These are phyloP conservation scores for Arctocebus calabarensis DNA, from an alignment of 2,797 vertebrate genomes.

Conservation along the genomic window DNA sequence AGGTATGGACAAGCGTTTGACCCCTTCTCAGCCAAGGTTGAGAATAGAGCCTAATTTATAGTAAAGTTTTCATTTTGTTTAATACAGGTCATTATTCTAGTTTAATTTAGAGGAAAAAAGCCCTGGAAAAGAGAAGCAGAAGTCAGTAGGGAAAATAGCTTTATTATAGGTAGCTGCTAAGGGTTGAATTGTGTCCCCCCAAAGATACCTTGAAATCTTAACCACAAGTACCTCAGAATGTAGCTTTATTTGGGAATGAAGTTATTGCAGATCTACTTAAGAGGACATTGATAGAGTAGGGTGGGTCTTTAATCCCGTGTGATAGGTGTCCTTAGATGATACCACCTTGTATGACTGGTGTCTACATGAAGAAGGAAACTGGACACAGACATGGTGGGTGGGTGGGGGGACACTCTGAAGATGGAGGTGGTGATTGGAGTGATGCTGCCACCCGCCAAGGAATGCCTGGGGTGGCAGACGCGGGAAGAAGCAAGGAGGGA, in stretches of 20 bases:
- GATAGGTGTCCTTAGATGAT: neutral
- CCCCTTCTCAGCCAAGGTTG: neutral
- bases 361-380: neutral
- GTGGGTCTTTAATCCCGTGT: neutral
- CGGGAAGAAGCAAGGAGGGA: neutral
- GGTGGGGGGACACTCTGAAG: neutral
- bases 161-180: neutral
- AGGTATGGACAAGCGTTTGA: neutral
- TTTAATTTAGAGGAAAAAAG: constrained; percentile 36
- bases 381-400: neutral
- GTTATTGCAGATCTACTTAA: neutral
- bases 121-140: neutral
- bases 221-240: neutral
- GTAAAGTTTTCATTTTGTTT: constrained; percentile 25
- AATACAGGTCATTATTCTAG: neutral
- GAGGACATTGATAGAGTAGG: neutral
- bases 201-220: neutral
- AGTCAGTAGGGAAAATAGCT: neutral
- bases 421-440: neutral
- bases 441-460: neutral
- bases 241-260: neutral
- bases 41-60: neutral
- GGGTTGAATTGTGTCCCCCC: neutral
- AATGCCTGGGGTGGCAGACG: neutral
- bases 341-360: neutral